Percentiles rank a stretch among this genome's conserved stretches.
Conservation (phyloP, 2,797 vertebrate genomes). For the Rhinoraja longicauda region DNA sequence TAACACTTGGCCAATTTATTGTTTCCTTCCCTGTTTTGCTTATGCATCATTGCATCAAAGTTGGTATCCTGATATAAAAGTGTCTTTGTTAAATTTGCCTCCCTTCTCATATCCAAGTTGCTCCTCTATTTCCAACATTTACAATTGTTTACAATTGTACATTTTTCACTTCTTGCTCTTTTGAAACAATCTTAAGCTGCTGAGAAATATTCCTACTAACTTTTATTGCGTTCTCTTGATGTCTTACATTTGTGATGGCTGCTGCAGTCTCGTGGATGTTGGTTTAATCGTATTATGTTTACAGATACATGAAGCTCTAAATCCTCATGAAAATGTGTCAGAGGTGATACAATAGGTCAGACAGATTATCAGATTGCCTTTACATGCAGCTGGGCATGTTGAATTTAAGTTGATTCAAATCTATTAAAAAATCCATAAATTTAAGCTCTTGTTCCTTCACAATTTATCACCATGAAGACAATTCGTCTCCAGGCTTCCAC, state of each 20-base stretch:
- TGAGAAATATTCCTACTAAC: background rate
- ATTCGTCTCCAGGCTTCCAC: background rate
- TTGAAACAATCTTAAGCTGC: background rate
- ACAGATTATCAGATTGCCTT: slow-evolving; percentile 2
- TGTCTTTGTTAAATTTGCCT: background rate
- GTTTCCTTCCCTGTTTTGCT: background rate
- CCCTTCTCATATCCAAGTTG: background rate
- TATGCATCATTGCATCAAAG: background rate
- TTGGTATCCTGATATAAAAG: background rate
- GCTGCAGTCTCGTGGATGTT: background rate
- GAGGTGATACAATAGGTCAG: background rate
- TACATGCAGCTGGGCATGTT: background rate
- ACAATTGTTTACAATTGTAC: background rate
- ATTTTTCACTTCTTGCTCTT: background rate
- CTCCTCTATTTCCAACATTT: background rate
- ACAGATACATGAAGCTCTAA: background rate
- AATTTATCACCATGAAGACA: background rate
- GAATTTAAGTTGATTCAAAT: background rate
- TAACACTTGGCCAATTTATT: background rate
- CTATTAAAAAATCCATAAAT: background rate
- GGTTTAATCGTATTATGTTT: slow-evolving; percentile 1
- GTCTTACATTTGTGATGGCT: background rate
- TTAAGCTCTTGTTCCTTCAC: background rate
- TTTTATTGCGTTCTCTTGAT: background rate
- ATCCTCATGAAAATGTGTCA: background rate